These are phyloP conservation scores for Alectura lathami DNA, from an alignment of 2,113 vertebrate species.

Conservation along the genomic window DNA sequence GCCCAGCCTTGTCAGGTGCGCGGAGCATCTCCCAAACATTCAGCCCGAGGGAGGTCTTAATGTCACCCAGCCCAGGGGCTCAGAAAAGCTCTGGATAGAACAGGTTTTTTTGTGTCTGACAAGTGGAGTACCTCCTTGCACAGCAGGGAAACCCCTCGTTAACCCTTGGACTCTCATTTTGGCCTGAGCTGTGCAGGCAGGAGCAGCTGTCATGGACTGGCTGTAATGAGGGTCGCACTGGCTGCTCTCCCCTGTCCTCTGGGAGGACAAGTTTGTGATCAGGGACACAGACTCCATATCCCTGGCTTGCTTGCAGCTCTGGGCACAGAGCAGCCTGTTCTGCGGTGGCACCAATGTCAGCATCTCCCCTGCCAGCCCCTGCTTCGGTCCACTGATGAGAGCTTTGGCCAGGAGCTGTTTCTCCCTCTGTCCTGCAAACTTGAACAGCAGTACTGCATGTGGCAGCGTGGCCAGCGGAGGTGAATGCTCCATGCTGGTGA, in stretches of 20 bases:
- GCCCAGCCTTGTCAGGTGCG: not conserved
- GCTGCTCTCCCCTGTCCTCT: not conserved
- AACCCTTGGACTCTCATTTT: not conserved
- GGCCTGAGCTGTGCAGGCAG: accelerated
- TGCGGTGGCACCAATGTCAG: not conserved
- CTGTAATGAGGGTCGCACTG: not conserved
- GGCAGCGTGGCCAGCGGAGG: not conserved
- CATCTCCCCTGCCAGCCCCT: not conserved
- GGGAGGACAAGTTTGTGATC: not conserved
- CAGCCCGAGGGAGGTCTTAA: not conserved
- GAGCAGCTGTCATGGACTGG: not conserved
- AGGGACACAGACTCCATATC: not conserved
- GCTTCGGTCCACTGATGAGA: not conserved
- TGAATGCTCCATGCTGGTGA: not conserved
- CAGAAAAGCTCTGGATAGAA: not conserved
- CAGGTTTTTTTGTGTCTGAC: not conserved
- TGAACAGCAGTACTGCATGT: not conserved
- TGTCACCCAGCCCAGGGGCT: not conserved
- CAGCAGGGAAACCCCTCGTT: not conserved
- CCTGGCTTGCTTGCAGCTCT: accelerated
- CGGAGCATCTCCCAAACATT: not conserved
- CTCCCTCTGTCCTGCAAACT: not conserved
- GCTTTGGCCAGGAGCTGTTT: not conserved
- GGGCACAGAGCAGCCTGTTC: not conserved
- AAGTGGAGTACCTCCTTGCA: not conserved